Evolutionary conservation across 2,113 vertebrate genomes (phyloP).

Genomic region (Catagonus wagneri): DNA sequence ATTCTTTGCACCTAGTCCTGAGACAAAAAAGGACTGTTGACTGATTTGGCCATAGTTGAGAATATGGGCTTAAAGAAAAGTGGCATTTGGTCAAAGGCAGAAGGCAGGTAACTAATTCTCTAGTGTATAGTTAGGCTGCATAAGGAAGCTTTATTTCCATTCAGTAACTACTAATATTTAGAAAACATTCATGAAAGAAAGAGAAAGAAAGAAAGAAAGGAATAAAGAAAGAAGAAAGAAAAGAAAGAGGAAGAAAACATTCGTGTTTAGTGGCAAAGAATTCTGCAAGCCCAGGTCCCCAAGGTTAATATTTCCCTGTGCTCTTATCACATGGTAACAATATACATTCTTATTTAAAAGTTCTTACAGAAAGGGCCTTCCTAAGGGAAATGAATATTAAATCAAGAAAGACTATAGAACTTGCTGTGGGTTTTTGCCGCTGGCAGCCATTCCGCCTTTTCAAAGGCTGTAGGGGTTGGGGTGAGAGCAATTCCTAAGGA

Average conservation of each 20-base stretch:
- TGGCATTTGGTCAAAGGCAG: conserved; percentile 19
- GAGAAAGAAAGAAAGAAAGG: no score
- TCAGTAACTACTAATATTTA: background rate
- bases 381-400: background rate
- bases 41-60: background rate
- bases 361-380: background rate
- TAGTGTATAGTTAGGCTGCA: background rate
- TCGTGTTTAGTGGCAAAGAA: background rate
- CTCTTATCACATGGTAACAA: background rate
- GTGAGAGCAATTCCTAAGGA: background rate
- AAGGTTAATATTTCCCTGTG: background rate
- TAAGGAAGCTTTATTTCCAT: background rate
- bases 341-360: background rate
- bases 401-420: background rate
- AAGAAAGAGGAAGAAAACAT: no score
- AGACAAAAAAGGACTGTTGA: conserved; percentile 44
- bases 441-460: background rate
- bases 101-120: background rate
- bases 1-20: background rate
- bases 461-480: background rate
- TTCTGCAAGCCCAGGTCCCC: background rate
- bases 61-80: background rate
- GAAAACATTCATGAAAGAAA: background rate
- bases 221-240: no score
- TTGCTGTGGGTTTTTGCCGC: background rate